Base-by-base conservation (phyloP, 2,888 invertebrate species). In the Dinocampus coccinellae region DNA sequence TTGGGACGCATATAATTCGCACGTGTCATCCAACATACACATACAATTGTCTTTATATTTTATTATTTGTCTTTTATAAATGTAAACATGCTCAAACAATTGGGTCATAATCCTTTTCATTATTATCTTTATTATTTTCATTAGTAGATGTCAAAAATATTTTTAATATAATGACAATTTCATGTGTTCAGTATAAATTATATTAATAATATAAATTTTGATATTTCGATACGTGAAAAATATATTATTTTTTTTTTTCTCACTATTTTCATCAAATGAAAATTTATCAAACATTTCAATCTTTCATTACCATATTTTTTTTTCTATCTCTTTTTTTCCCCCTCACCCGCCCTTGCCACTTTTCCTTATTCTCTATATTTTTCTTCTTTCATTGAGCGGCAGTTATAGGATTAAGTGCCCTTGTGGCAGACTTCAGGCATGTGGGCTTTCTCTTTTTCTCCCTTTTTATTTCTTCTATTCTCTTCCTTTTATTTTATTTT, bases 371-470 rank as follows among this genome's bases (percentile, higher is more conserved):
- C 47, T 6, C 47, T 42, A 34, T 62, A 52, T 58, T 58, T 24
- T 63, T 58, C 55, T 60, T 33, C 42, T 67, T 57, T 63, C 65
- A 53, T 72, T 72, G 62, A 71, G 69, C 62, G 72, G 67, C 64
- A 70, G 67, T 74, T 74, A 74, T 72, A 22, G 69, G 75, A 74
- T 76, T 76, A 74, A 76, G 72, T 72, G 68, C 69, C 65, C 73
- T 67, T 47, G 68, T 76, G 64, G 67, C 58, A 57, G 66, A 42
- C 26, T 57, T 47, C 13, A 57, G 26, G 55, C 57, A 39, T 24
- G 55, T 39, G 52, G 34, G 33, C 67, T 67, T 16, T 57, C 58
- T 39, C 52, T 70, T 24, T 52, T 64, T 42, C 65, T 34, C 33
- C 57, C 36, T 55, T 26, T 29, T 33, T 64, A 63, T 66, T 13